Base-by-base conservation (phyloP, 2,113 vertebrate genomes). In the Silurus asotus region DNA sequence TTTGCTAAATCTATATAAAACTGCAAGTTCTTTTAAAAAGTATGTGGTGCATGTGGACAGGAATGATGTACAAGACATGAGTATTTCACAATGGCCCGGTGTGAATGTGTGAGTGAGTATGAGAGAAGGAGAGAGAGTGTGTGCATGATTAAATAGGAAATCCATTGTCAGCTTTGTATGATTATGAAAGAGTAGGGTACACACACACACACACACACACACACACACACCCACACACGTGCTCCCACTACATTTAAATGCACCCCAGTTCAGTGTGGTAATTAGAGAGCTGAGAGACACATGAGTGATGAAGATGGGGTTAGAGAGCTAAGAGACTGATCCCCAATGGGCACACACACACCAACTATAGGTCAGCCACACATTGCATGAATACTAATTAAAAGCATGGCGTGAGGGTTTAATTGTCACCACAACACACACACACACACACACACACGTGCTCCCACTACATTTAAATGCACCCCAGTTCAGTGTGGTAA, bases 401-500 rank as follows among this genome's bases (percentile, higher is more conserved):
- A 96, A 96, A 96, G 95, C 49, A 53, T 94, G 94, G 90, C 93
- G 93, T 94, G 95, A 94, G 95, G 93, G 91, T 90, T 64, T 95
- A 84, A 96, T 96, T 96, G 96, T 96, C 94, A 92, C 89, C 95
- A 56, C 90, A 88, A 91, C 83, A 89, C 95, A 95, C 93, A 94
- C 93, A 86, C 91, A 94, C 94, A 95, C 92, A 93, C 96, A 94
- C 88, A 89, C 90, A 89, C 87, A 90, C 84, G 89, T 95, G 94
- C 93, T 93, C 93, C 84, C 92, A 94, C 94, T 95, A 96, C 96
- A 97, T 97, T 96, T 96, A 96, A 98, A 97, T 97, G 96, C 97
- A 95, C 94, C 91, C 96, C 95, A 96, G 90, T 94, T 95, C 94
- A 92, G 95, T 95, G 95, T 93, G 92, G 97, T 98, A 98, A 99